Percentiles rank a stretch among this genome's conserved stretches.
Conservation (phyloP, 2,888 invertebrate species). For the Latrodectus elegans region DNA sequence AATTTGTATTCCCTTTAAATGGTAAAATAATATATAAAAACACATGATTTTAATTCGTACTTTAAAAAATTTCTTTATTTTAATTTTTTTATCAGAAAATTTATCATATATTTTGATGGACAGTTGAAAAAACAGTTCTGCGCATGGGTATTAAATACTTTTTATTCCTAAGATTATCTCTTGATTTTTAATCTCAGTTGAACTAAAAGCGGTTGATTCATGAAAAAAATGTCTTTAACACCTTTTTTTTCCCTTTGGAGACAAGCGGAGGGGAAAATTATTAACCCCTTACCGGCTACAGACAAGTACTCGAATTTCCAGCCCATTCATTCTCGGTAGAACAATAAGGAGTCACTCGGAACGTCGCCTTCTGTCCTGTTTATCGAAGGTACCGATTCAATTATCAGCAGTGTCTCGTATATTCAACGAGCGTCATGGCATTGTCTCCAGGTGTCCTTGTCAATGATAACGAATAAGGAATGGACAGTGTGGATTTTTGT, state of each 20-base stretch:
- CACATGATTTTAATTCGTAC: too few species aligned
- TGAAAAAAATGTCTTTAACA: neutral
- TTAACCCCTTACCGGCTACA: conserved; percentile 1
- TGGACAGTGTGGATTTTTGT: conserved; percentile 29
- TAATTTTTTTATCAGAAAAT: too few species aligned
- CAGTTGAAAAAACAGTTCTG: too few species aligned
- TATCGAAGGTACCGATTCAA: conserved; percentile 64
- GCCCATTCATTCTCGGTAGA: conserved; percentile 32
- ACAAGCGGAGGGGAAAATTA: neutral
- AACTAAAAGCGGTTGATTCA: too few species aligned
- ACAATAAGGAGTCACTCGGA: conserved; percentile 55
- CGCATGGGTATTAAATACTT: too few species aligned
- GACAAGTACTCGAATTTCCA: neutral
- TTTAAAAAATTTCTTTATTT: too few species aligned
- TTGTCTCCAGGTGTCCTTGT: conserved; percentile 68
- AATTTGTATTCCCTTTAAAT: too few species aligned
- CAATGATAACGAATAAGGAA: conserved; percentile 62
- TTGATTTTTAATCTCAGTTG: too few species aligned
- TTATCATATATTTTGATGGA: too few species aligned
- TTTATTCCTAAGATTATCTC: too few species aligned
- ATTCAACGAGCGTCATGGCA: conserved; percentile 61
- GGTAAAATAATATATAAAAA: too few species aligned
- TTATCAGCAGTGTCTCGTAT: conserved; percentile 66
- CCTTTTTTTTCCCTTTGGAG: neutral
- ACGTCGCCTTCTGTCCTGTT: conserved; percentile 50